phyloP scores from a whole-genome alignment of 2,888 invertebrate genomes.

The Tachina fera region DNA sequence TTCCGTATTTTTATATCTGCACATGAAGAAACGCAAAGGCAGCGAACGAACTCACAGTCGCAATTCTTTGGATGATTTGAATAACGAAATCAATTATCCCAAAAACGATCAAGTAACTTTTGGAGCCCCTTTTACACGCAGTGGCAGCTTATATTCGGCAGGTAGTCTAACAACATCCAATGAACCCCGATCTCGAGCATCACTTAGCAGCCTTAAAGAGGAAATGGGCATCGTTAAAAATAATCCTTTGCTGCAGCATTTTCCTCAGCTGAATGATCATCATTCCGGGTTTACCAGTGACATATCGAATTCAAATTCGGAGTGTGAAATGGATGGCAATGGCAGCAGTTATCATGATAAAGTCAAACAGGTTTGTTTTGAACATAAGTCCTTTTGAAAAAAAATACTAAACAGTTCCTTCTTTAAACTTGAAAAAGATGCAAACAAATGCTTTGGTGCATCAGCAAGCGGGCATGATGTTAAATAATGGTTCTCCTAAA shows the following conservation, averaged over 20 bases:
- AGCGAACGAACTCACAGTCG: slow-evolving; percentile 79
- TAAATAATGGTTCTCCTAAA: slow-evolving; percentile 74
- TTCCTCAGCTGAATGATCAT: slow-evolving; percentile 84
- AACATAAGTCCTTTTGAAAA: background rate
- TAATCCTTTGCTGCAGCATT: slow-evolving; percentile 89
- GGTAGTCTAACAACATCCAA: slow-evolving; percentile 77
- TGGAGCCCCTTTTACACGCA: slow-evolving; percentile 81
- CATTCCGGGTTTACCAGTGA: slow-evolving; percentile 84
- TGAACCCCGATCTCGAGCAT: slow-evolving; percentile 78
- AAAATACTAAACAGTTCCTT: background rate
- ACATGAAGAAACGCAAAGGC: slow-evolving; percentile 87
- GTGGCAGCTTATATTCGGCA: slow-evolving; percentile 81
- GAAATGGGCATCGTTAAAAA: slow-evolving; percentile 90
- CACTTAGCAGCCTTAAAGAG: slow-evolving; percentile 83
- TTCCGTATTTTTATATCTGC: slow-evolving; percentile 92
- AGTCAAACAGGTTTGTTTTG: slow-evolving; percentile 79
- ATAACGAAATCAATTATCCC: slow-evolving; percentile 83
- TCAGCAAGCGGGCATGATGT: slow-evolving; percentile 81
- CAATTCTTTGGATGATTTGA: slow-evolving; percentile 79
- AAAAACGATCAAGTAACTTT: slow-evolving; percentile 83
- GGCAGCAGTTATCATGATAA: slow-evolving; percentile 75
- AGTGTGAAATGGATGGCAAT: slow-evolving; percentile 84
- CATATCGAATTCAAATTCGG: slow-evolving; percentile 86
- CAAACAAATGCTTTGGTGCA: slow-evolving; percentile 90
- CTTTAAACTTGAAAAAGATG: slow-evolving; percentile 78